phyloP scores from a whole-genome alignment of 2,888 invertebrate genomes.

The Catocala sponsa region DNA sequence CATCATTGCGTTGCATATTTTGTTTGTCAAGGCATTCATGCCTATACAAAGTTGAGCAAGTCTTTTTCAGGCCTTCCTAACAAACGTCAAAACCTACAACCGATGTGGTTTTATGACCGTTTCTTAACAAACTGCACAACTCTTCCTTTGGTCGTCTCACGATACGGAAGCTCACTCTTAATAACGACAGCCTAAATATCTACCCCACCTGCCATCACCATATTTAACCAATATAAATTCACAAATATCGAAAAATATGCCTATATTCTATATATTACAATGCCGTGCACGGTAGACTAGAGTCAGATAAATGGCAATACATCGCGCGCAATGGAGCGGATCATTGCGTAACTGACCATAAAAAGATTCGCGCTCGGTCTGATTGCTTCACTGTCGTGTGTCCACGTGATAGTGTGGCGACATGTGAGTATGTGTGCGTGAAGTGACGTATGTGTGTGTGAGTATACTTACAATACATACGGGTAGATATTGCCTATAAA shows the following conservation, averaged over 20 bases:
- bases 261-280: conserved; percentile 25
- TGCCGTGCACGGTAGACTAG: conserved; percentile 27
- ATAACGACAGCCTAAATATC: too few species aligned
- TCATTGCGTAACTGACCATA: conserved; percentile 52
- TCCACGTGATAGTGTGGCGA: not conserved
- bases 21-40: too few species aligned
- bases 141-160: too few species aligned
- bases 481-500: too few species aligned
- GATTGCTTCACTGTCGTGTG: conserved; percentile 18
- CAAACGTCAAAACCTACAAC: too few species aligned
- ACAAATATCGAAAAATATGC: not conserved
- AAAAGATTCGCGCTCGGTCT: conserved; percentile 47
- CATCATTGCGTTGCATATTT: too few species aligned
- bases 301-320: conserved; percentile 28
- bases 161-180: too few species aligned
- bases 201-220: too few species aligned
- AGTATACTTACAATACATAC: not conserved
- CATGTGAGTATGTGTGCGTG: not conserved
- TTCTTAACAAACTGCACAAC: too few species aligned
- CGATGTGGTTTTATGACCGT: too few species aligned
- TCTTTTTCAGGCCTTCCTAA: too few species aligned
- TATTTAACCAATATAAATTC: not conserved
- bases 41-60: too few species aligned
- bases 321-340: conserved; percentile 33
- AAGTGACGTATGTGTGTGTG: not conserved